Evolutionary conservation across 2,113 vertebrate species (phyloP).

Genomic region (Pelobates fuscus): DNA sequence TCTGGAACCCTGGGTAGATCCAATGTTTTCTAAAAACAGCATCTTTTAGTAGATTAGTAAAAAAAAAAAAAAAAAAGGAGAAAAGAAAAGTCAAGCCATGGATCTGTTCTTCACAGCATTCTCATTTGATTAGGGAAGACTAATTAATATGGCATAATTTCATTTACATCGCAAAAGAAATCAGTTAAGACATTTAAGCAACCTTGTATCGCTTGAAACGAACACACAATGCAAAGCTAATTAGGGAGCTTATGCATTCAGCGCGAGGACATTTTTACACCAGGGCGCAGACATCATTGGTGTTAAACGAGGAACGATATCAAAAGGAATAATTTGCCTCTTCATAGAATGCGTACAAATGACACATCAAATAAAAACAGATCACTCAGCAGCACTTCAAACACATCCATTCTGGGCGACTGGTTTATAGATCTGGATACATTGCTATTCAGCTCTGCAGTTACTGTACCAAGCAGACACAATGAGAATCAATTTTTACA

Average conservation of each 20-base stretch:
- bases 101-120: neutral
- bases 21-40: constrained; percentile 10
- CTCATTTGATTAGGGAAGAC: constrained; percentile 13
- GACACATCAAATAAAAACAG: constrained; percentile 32
- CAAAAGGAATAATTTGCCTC: constrained; percentile 29
- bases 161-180: constrained; percentile 25
- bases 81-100: constrained; percentile 5
- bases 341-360: constrained; percentile 12
- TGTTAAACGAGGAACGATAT: constrained; percentile 1
- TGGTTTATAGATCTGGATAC: constrained; percentile 30
- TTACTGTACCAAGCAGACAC: constrained; percentile 35
- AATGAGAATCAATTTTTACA: constrained; percentile 38
- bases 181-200: constrained; percentile 33
- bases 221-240: constrained; percentile 30
- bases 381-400: constrained; percentile 25
- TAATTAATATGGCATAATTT: constrained; percentile 45
- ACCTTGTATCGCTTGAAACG: constrained; percentile 16
- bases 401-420: constrained; percentile 4
- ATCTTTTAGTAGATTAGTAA: neutral
- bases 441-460: constrained; percentile 38
- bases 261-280: constrained; percentile 6
- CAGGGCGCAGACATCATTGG: constrained; percentile 16
- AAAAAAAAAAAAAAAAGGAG: too few species aligned
- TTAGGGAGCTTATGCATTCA: constrained; percentile 20
- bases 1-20: neutral